Base-by-base conservation (phyloP, 1,140 invertebrate species). In the Glossosoma conforme region DNA sequence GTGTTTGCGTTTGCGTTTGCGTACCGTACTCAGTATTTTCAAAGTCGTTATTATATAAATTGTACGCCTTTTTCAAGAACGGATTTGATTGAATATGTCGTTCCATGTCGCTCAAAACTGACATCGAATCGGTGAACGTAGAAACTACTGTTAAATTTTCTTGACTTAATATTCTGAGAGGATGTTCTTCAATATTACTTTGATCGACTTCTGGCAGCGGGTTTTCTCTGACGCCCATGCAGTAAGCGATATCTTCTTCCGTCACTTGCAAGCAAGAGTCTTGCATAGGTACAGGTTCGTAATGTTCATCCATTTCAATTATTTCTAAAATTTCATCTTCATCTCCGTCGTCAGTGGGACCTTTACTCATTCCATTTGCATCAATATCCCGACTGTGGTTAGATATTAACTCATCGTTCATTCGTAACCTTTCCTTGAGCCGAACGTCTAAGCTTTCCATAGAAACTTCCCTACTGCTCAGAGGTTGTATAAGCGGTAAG, bases 111-210 rank as follows among this genome's bases (percentile, higher is more conserved):
- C 83, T 89, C 65, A 81, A 82, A 57, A 85, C 76, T 3, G 85
- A 89, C 76, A 85, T 80, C 10, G 83, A 89, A 75, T 87, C 87
- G 56, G 85, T 87, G 60, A 91, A 91, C 10, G 87, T 89, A 14
- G 90, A 93, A 6, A 92, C 87, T 18, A 91, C 83, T 8, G 90
- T 92, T 47, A 93, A 74, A 69, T 92, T 93, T 71, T 92, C 89
- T 68, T 93, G 87, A 64, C 90, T 93, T 9, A 93, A 76, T 61
- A 91, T 87, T 58, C 88, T 79, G 15, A 93, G 66, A 1, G 91
- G 90, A 78, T 93, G 90, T 61, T 89, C 86, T 75, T 84, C 68
- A 76, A 69, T 67, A 58, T 77, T 70, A 44, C 75, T 67, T 61
- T 74, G 80, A 60, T 87, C 82, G 15, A 81, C 79, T 69, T 88